Conservation (phyloP, 2,888 invertebrate genomes). For the Drosophila yooni region DNA sequence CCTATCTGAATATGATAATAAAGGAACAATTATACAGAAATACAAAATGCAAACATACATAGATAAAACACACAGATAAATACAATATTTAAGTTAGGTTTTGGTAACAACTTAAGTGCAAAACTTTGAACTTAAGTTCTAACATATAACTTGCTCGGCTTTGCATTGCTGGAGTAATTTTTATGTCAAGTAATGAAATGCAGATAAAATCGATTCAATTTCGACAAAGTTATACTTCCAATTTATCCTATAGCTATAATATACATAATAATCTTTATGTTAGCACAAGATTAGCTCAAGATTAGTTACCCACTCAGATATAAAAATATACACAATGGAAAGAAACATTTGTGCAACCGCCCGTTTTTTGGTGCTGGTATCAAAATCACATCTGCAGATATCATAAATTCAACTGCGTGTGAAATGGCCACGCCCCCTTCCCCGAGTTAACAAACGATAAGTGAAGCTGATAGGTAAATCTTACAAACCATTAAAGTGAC, state of each 20-base stretch:
- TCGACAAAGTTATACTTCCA: too few species aligned
- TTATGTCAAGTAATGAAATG: background rate
- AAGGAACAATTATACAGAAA: background rate
- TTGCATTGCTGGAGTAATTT: background rate
- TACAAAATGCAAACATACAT: background rate
- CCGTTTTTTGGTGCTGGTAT: background rate
- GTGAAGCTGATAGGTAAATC: constrained; percentile 53
- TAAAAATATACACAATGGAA: background rate
- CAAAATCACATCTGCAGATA: background rate
- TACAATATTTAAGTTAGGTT: background rate
- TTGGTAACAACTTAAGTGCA: background rate
- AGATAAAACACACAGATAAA: background rate
- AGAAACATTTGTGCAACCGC: background rate
- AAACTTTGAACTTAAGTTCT: background rate
- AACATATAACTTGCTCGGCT: background rate
- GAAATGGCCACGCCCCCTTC: constrained; percentile 48
- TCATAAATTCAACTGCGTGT: constrained; percentile 37
- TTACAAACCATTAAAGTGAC: constrained; percentile 71
- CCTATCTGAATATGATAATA: background rate
- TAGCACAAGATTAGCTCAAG: background rate
- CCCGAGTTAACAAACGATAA: constrained; percentile 4
- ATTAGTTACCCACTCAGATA: background rate
- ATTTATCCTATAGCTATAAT: background rate
- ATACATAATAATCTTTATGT: background rate
- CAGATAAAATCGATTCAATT: background rate